Percentiles rank a stretch among this genome's conserved stretches.
Evolutionary conservation across 2,888 invertebrate species (phyloP).

Genomic region (Lasiommata megera): DNA sequence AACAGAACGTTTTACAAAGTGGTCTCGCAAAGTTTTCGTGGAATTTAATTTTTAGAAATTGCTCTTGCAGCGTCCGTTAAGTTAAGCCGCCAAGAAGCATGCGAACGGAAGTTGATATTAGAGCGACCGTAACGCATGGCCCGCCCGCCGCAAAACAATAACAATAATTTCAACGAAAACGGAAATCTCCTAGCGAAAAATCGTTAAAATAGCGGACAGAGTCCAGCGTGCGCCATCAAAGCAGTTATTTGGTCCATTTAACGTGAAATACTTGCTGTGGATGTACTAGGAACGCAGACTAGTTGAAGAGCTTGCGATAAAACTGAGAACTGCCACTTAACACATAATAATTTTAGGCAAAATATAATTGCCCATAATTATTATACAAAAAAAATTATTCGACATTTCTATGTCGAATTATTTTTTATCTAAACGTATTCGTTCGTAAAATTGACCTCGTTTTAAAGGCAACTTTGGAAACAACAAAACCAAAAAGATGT

Average conservation of each 20-base stretch:
- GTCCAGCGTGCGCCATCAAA: slow-evolving; percentile 57
- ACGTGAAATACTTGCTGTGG: slow-evolving; percentile 68
- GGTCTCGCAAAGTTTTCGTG: background rate
- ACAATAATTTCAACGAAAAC: slow-evolving; percentile 65
- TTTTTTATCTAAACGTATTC: too few relatives aligned
- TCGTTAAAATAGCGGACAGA: slow-evolving; percentile 58
- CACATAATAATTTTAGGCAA: too few relatives aligned
- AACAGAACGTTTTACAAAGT: background rate
- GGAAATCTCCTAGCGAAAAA: slow-evolving; percentile 65
- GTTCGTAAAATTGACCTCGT: too few relatives aligned
- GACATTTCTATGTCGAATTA: too few relatives aligned
- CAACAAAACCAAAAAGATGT: too few relatives aligned
- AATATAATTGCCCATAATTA: too few relatives aligned
- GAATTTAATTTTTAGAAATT: slow-evolving; percentile 8
- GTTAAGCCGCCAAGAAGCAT: slow-evolving; percentile 26
- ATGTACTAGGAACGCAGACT: slow-evolving; percentile 35
- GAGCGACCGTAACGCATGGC: slow-evolving; percentile 36
- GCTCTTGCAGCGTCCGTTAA: slow-evolving; percentile 17
- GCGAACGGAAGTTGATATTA: slow-evolving; percentile 32
- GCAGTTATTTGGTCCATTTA: slow-evolving; percentile 74
- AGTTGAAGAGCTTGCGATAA: background rate
- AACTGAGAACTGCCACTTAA: too few relatives aligned
- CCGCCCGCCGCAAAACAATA: slow-evolving; percentile 49
- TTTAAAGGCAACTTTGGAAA: too few relatives aligned
- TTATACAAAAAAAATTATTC: too few relatives aligned